These are phyloP conservation scores for Anableps anableps DNA, from an alignment of 2,797 vertebrate species.

Conservation along the genomic window DNA sequence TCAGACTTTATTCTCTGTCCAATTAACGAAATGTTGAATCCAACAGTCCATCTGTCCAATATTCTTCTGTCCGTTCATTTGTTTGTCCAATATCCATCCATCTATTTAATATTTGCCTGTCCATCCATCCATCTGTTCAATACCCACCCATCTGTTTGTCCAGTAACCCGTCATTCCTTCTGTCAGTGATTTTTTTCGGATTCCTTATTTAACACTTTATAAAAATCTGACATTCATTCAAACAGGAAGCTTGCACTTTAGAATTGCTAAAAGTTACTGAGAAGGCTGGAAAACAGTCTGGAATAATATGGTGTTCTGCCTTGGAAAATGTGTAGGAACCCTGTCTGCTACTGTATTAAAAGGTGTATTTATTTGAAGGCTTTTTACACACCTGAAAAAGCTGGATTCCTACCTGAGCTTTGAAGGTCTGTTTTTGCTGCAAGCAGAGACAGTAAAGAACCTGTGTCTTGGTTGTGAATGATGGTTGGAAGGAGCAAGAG, in stretches of 20 bases:
- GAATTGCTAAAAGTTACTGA: background rate
- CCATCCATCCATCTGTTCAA: background rate
- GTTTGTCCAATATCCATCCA: background rate
- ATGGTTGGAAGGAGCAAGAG: background rate
- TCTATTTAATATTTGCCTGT: background rate
- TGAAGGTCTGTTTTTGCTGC: background rate
- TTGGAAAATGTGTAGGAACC: background rate
- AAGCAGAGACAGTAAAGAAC: background rate
- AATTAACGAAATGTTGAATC: background rate
- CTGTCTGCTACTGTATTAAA: background rate
- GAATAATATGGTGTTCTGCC: no score
- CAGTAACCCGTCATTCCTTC: background rate
- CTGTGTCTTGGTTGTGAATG: background rate
- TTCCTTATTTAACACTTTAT: background rate
- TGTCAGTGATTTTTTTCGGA: background rate
- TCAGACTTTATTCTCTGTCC: background rate
- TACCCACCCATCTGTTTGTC: background rate
- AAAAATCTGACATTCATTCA: background rate
- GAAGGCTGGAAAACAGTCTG: background rate
- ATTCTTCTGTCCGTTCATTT: background rate
- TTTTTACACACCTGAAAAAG: background rate
- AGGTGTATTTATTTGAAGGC: background rate
- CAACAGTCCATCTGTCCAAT: background rate
- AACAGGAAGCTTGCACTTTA: background rate
- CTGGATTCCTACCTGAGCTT: background rate